Conservation (phyloP, 2,113 vertebrate species). For the Laticauda colubrina region DNA sequence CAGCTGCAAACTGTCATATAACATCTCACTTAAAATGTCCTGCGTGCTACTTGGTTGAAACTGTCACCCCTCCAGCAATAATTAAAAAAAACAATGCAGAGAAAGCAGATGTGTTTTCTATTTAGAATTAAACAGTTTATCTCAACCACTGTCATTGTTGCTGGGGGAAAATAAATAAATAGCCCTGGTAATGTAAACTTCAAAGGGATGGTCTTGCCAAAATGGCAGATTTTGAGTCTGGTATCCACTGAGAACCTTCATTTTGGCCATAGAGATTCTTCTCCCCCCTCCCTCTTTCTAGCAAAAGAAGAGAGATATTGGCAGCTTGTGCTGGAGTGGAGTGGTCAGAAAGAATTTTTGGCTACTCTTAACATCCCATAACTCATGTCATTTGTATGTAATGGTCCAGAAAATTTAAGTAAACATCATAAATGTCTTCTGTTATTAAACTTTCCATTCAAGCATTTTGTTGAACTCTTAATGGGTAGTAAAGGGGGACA, state of each 20-base stretch:
- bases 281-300: slow-evolving; percentile 41
- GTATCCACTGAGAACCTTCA: slow-evolving; percentile 72
- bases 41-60: slow-evolving; percentile 82
- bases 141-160: slow-evolving; percentile 83
- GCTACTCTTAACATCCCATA: slow-evolving; percentile 76
- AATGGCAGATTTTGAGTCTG: slow-evolving; percentile 68
- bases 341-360: slow-evolving; percentile 77
- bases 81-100: slow-evolving; percentile 77
- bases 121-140: slow-evolving; percentile 87
- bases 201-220: slow-evolving; percentile 79
- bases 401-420: slow-evolving; percentile 79
- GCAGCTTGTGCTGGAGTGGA: slow-evolving; percentile 71
- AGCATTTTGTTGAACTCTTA: slow-evolving; percentile 77
- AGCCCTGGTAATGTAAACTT: slow-evolving; percentile 84
- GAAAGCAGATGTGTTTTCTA: slow-evolving; percentile 88
- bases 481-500: slow-evolving; percentile 65
- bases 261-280: slow-evolving; percentile 70
- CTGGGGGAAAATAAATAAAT: slow-evolving; percentile 86
- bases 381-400: slow-evolving; percentile 76
- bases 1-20: slow-evolving; percentile 85
- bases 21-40: slow-evolving; percentile 85
- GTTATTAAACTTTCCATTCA: slow-evolving; percentile 78
- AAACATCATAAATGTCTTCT: slow-evolving; percentile 84
- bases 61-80: slow-evolving; percentile 84
- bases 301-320: slow-evolving; percentile 62